Percentiles rank a stretch among this genome's conserved stretches.
Conservation (phyloP, 2,797 vertebrate species). For the Anableps anableps region DNA sequence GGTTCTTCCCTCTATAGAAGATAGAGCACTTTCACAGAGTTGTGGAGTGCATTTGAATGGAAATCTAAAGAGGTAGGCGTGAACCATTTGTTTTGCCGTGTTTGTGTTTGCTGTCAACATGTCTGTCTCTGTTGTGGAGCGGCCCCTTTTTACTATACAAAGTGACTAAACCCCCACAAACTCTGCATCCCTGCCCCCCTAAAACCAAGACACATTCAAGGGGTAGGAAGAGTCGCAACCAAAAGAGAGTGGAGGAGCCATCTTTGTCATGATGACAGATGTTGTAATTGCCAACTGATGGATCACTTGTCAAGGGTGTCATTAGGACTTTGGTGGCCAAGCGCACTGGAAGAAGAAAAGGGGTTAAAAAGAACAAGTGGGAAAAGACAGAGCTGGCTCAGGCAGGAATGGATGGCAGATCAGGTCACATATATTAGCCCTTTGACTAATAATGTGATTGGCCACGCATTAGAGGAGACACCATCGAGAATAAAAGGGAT, state of each 20-base stretch:
- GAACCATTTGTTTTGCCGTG: conserved; percentile 88
- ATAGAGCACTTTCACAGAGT: conserved; percentile 84
- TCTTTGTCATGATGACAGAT: conserved; percentile 85
- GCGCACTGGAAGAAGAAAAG: conserved; percentile 61
- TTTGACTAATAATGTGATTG: conserved; percentile 79
- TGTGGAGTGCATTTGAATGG: conserved; percentile 86
- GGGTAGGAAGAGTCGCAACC: conserved; percentile 71
- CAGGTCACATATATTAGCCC: conserved; percentile 75
- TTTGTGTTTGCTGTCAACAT: conserved; percentile 91
- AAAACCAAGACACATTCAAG: conserved; percentile 74
- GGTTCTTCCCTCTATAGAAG: conserved; percentile 85
- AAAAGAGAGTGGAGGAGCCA: conserved; percentile 72
- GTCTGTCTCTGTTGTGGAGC: conserved; percentile 84
- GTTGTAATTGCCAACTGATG: conserved; percentile 90
- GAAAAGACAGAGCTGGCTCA: conserved; percentile 69
- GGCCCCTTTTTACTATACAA: conserved; percentile 80
- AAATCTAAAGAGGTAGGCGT: conserved; percentile 89
- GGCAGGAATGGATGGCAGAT: conserved; percentile 63
- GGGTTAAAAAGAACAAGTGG: conserved; percentile 75
- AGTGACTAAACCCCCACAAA: conserved; percentile 65
- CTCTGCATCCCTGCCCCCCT: conserved; percentile 48
- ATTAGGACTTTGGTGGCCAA: conserved; percentile 76
- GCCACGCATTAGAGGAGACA: conserved; percentile 76
- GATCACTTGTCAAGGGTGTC: conserved; percentile 82
- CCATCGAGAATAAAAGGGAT: conserved; percentile 60